phyloP scores from a whole-genome alignment of 2,113 vertebrate species.

The Macroglossus sobrinus region DNA sequence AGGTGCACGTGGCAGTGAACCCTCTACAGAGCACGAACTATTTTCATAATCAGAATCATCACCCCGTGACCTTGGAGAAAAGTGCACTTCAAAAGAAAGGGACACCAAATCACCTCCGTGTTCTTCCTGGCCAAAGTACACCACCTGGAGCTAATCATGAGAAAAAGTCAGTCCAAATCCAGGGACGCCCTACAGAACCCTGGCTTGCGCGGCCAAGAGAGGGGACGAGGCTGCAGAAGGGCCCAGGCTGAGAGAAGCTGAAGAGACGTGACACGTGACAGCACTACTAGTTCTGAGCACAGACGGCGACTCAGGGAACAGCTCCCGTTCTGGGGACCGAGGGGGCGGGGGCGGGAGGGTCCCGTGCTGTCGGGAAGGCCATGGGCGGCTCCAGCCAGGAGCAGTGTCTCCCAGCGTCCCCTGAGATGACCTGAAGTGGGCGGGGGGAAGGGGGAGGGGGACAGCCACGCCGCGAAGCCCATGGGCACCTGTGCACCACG shows the following conservation, averaged over 20 bases:
- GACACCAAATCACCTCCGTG: not conserved
- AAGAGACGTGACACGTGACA: not conserved
- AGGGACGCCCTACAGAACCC: not conserved
- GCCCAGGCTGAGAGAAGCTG: not conserved
- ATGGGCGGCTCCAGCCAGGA: not conserved
- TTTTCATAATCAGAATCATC: not conserved
- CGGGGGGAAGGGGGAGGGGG: not conserved
- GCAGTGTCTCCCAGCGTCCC: not conserved
- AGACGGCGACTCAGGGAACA: not conserved
- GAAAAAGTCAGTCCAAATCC: not conserved
- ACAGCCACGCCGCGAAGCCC: not conserved
- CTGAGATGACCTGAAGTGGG: not conserved
- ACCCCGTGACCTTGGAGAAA: not conserved
- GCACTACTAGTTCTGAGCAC: rapidly evolving
- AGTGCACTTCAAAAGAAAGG: not conserved
- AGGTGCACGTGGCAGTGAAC: not conserved
- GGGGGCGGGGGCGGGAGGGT: not conserved
- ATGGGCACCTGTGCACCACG: not conserved
- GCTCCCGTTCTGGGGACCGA: not conserved
- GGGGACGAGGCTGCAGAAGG: not conserved
- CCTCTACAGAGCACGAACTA: not conserved
- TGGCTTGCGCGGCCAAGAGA: not conserved
- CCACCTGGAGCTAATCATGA: not conserved
- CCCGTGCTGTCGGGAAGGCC: not conserved
- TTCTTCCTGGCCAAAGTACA: not conserved